Evolutionary conservation across 2,888 invertebrate genomes (phyloP).

Genomic region (Catotricha subobsoleta): DNA sequence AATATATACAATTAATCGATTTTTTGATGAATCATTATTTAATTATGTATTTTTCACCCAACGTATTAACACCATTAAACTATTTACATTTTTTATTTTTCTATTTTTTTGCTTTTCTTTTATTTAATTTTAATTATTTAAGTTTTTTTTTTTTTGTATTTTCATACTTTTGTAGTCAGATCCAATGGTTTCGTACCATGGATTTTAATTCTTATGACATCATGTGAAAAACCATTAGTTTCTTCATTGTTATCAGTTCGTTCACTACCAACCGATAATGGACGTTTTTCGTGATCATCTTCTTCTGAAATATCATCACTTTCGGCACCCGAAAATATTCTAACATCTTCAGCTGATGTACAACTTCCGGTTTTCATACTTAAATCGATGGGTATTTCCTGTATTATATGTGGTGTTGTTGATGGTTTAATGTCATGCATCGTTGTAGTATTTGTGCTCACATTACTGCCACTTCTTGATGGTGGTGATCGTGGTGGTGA

Average conservation of each 20-base stretch:
- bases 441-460: constrained; percentile 16
- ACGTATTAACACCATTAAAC: background rate
- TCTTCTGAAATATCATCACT: constrained; percentile 14
- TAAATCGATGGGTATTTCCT: constrained; percentile 65
- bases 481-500: constrained; percentile 9
- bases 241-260: constrained; percentile 30
- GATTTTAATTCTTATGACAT: constrained; percentile 38
- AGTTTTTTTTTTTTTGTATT: background rate
- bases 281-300: constrained; percentile 19
- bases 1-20: background rate
- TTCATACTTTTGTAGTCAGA: constrained; percentile 48
- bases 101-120: constrained; percentile 37
- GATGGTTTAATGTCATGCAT: constrained; percentile 27
- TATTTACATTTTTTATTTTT: background rate
- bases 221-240: constrained; percentile 32
- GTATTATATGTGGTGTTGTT: constrained; percentile 28
- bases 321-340: constrained; percentile 16
- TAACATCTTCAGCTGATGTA: constrained; percentile 17
- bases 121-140: background rate
- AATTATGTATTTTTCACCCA: background rate
- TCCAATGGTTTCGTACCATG: constrained; percentile 32
- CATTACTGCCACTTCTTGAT: background rate
- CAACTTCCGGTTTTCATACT: constrained; percentile 53
- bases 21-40: background rate
- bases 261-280: constrained; percentile 13